phyloP scores from a whole-genome alignment of 2,797 vertebrate genomes.

The Sternarchorhynchus goeldii region DNA sequence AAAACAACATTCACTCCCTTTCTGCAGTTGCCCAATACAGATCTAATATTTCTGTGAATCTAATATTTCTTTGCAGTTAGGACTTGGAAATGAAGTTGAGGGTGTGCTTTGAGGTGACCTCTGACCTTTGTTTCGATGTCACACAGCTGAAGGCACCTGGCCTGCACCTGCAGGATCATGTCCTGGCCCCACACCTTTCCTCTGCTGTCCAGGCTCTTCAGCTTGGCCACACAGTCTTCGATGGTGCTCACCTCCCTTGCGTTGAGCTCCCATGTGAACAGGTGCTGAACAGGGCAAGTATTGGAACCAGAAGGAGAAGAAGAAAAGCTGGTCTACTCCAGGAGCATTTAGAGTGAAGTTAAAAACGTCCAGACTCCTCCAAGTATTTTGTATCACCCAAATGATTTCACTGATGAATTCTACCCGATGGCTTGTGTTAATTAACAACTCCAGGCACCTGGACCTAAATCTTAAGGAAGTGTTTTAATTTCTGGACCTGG shows the following conservation, averaged over 20 bases:
- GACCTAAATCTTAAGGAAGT: too few species aligned
- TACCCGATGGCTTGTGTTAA: too few species aligned
- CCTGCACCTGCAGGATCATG: constrained; percentile 80
- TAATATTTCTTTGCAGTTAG: not conserved
- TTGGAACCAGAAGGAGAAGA: not conserved
- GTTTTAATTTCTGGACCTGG: too few species aligned
- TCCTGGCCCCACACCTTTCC: constrained; percentile 90
- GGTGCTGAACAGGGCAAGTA: constrained; percentile 75
- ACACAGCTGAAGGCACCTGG: constrained; percentile 75
- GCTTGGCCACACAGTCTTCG: constrained; percentile 76
- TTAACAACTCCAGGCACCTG: too few species aligned
- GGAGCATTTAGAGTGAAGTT: not conserved
- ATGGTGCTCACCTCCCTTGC: constrained; percentile 65
- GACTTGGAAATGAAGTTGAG: too few species aligned
- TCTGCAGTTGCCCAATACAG: too few species aligned
- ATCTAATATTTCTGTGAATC: not conserved
- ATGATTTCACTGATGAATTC: too few species aligned
- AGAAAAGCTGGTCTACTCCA: not conserved
- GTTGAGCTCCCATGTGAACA: constrained; percentile 83
- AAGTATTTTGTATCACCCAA: too few species aligned
- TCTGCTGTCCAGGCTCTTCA: constrained; percentile 79
- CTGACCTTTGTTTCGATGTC: constrained; percentile 91
- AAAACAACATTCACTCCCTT: too few species aligned
- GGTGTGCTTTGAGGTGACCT: not conserved
- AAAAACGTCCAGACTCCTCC: too few species aligned